These are phyloP conservation scores for Scomberomorus guttatus DNA, from an alignment of 2,797 vertebrate species.

Conservation along the genomic window DNA sequence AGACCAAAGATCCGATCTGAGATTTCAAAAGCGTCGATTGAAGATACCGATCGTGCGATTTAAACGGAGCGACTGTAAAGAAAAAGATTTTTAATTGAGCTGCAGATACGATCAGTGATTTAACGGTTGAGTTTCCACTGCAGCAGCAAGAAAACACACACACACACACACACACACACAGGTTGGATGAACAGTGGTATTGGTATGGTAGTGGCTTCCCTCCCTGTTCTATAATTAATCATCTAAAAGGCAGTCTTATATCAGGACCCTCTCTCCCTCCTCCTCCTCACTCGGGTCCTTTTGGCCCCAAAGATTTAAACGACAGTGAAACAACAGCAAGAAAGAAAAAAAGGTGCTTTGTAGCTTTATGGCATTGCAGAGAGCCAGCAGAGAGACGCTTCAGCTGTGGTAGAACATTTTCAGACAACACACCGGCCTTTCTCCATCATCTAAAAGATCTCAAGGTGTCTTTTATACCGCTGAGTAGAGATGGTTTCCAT, in stretches of 20 bases:
- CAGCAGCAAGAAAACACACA: constrained; percentile 34
- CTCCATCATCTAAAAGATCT: neutral
- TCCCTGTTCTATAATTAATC: constrained; percentile 69
- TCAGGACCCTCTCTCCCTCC: constrained; percentile 59
- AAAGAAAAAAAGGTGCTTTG: constrained; percentile 81
- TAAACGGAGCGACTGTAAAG: constrained; percentile 12
- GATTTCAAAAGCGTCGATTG: neutral
- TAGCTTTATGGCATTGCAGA: constrained; percentile 77
- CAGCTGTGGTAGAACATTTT: constrained; percentile 42
- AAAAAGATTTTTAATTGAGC: constrained; percentile 65
- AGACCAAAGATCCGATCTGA: constrained; percentile 20
- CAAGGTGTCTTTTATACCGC: neutral
- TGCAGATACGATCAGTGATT: constrained; percentile 62
- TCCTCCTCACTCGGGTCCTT: constrained; percentile 60
- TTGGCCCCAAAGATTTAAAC: constrained; percentile 78
- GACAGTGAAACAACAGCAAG: constrained; percentile 74
- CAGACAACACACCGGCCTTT: neutral
- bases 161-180: constrained; percentile 48
- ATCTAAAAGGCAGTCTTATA: constrained; percentile 71
- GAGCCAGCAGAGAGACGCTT: constrained; percentile 54
- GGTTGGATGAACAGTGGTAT: constrained; percentile 60
- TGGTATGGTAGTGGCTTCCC: constrained; percentile 75
- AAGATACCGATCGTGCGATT: constrained; percentile 35
- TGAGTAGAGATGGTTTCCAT: too few species aligned
- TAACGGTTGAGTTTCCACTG: constrained; percentile 62